phyloP scores from a whole-genome alignment of 23 tunicate genomes.

The Botrylloides violaceus region DNA sequence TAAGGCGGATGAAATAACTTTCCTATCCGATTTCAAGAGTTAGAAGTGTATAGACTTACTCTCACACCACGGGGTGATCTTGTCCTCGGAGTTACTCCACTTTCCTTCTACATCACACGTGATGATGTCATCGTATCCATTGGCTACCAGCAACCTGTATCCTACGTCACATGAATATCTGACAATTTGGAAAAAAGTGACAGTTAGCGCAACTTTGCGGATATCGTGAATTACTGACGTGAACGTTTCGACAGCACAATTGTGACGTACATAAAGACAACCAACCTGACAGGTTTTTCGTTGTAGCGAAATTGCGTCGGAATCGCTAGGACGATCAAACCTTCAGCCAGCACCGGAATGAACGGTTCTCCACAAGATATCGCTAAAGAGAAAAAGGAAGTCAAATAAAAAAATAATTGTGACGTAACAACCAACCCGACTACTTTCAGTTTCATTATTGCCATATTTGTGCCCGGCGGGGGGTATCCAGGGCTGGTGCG shows the following conservation, averaged over 20 bases:
- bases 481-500: neutral
- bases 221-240: no score
- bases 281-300: constrained; percentile 12
- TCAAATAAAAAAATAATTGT: neutral
- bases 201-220: no score
- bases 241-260: no score
- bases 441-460: neutral
- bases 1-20: neutral
- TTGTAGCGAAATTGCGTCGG: neutral
- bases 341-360: constrained; percentile 13
- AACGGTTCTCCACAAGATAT: constrained; percentile 14
- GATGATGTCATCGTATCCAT: constrained; percentile 29
- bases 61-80: constrained; percentile 38
- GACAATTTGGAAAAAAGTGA: no score
- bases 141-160: neutral
- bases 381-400: constrained; percentile 5
- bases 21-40: neutral
- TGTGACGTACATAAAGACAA: no score
- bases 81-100: constrained; percentile 57
- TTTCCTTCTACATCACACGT: constrained; percentile 39
- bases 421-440: neutral
- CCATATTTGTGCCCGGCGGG: no score
- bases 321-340: neutral
- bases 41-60: constrained; percentile 27
- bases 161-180: constrained; percentile 13